phyloP scores from a whole-genome alignment of 2,888 invertebrate genomes.

The Tachina lurida region DNA sequence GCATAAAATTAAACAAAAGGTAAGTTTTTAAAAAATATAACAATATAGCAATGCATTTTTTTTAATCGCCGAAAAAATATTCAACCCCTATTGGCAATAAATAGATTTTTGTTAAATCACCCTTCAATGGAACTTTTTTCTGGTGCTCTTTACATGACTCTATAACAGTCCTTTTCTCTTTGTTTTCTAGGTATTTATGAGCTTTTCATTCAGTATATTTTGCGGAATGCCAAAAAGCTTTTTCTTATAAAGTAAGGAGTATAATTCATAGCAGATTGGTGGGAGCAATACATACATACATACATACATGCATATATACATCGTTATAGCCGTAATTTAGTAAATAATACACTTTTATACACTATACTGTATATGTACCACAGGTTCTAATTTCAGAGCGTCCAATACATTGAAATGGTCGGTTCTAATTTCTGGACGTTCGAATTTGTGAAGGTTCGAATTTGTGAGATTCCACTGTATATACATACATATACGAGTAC shows the following conservation, averaged over 20 bases:
- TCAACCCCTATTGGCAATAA: conserved; percentile 58
- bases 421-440: too few relatives aligned
- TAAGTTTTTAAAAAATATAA: conserved; percentile 51
- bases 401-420: too few relatives aligned
- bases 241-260: not conserved
- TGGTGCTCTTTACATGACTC: conserved; percentile 19
- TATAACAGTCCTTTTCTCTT: conserved; percentile 38
- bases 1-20: conserved; percentile 40
- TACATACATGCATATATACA: conserved; percentile 5
- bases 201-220: conserved; percentile 71
- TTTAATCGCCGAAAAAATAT: conserved; percentile 39
- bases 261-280: not conserved
- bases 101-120: conserved; percentile 52
- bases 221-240: conserved; percentile 50
- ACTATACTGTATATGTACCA: too few relatives aligned
- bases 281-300: conserved; percentile 4
- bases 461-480: too few relatives aligned
- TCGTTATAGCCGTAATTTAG: too few relatives aligned
- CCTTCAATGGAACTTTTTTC: conserved; percentile 41
- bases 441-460: too few relatives aligned
- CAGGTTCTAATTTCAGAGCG: too few relatives aligned
- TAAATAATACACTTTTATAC: too few relatives aligned
- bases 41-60: conserved; percentile 36
- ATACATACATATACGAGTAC: too few relatives aligned
- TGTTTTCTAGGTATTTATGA: conserved; percentile 40